Evolutionary conservation across 2,113 vertebrate species (phyloP), one percentile per base, ranked within the genome.

Genomic region (Illadopsis cleaveri): DNA sequence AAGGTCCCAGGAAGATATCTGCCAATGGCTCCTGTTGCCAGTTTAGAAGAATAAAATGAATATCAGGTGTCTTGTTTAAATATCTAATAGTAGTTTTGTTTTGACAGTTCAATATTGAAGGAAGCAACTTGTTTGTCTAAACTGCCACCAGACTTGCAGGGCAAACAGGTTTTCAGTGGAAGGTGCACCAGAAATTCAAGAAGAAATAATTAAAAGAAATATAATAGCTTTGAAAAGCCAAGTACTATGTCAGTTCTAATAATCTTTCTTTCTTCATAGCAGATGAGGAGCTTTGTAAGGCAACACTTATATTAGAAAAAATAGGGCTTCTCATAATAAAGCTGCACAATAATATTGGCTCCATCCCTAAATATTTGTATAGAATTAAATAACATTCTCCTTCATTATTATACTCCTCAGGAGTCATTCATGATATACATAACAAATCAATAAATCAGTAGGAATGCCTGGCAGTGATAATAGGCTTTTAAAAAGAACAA

Each of bases 391-490:
- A 95, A 73, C 81, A 86, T 69, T 93, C 57, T 73, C n/a, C 57
- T 95, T 87, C 87, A 81, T 89, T 92, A 93, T 82, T 91, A 81
- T 91, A 71, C 69, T 90, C 76, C 61, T 94, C 47, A 37, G 90
- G 71, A 96, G 33, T 72, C 66, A 65, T 79, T 91, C 79, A 79
- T 73, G 33, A 83, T 90, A 90, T 37, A 88, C 61, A 81, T 86
- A 96, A 95, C 87, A 91, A 96, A 95, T 97, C 90, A 95, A 93
- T 91, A 96, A 78, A 92, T 66, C 92, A 79, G 89, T 76, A 91
- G 64, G 81, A 95, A 96, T 82, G 68, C 53, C 66, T 93, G 53
- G 48, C 60, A 91, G 58, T 69, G 82, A 35, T 89, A 91, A 91
- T 77, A 82, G 68, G 51, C 61, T 96, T 93, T 94, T 51, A 18